These are phyloP conservation scores for Papilio polytes DNA, from an alignment of 1,140 invertebrate species.

Conservation along the genomic window DNA sequence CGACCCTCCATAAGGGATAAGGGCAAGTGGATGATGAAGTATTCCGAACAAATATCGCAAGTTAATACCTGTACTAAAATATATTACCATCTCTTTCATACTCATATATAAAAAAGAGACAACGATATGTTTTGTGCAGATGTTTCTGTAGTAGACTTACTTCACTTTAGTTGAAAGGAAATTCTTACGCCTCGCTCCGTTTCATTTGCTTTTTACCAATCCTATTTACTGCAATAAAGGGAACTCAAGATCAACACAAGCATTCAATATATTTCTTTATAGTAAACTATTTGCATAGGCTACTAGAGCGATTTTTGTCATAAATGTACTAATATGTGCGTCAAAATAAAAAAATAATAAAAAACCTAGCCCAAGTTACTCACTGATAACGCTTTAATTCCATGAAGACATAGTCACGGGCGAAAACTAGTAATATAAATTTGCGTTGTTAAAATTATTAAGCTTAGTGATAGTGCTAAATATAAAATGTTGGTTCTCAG, in stretches of 20 bases:
- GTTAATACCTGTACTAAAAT: background rate
- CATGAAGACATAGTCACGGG: no score
- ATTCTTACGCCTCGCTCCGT: constrained; percentile 18
- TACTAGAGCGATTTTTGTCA: background rate
- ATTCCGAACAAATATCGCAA: background rate
- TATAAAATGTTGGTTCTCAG: no score
- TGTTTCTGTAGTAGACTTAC: background rate
- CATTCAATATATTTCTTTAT: background rate
- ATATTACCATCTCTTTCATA: background rate
- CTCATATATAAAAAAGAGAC: background rate
- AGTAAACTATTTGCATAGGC: background rate
- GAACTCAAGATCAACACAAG: background rate
- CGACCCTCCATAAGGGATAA: no score
- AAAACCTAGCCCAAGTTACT: no score
- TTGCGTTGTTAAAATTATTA: background rate
- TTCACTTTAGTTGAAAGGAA: constrained; percentile 5
- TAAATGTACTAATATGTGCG: background rate
- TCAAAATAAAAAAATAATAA: no score
- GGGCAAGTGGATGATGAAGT: no score
- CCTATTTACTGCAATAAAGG: background rate
- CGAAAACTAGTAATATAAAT: no score
- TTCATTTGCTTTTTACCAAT: constrained; percentile 8
- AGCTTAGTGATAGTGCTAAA: background rate
- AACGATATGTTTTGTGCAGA: background rate
- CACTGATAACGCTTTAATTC: no score